phyloP scores from a whole-genome alignment of 1,140 invertebrate species.

The Drosophila yakuba region DNA sequence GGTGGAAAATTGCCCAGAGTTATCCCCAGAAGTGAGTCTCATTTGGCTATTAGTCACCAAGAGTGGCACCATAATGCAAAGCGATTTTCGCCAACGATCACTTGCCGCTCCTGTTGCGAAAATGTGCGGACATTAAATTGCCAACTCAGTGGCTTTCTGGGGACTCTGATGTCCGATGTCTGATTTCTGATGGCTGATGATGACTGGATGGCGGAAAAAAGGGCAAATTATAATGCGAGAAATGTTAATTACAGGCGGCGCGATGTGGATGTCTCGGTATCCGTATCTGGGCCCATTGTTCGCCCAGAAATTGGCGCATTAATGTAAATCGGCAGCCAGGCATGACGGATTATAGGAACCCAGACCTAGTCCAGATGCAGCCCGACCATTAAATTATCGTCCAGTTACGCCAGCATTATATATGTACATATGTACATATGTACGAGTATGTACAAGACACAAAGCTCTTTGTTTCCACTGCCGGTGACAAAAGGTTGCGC shows the following conservation, averaged over 20 bases:
- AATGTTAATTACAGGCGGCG: conserved; percentile 78
- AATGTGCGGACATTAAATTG: conserved; percentile 74
- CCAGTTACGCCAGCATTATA: conserved; percentile 58
- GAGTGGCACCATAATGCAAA: conserved; percentile 39
- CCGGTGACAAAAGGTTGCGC: conserved; percentile 66
- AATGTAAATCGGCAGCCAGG: conserved; percentile 70
- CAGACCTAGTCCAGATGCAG: conserved; percentile 51
- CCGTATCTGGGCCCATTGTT: conserved; percentile 62
- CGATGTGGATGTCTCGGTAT: conserved; percentile 42
- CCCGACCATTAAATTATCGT: conserved; percentile 60
- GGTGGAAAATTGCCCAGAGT: conserved; percentile 6
- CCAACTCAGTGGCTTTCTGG: conserved; percentile 44
- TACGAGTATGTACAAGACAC: conserved; percentile 3
- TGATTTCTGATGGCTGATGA: conserved; percentile 18
- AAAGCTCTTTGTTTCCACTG: conserved; percentile 49
- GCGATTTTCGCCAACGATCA: conserved; percentile 39
- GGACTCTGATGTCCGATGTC: conserved; percentile 16
- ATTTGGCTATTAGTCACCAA: conserved; percentile 61
- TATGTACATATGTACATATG: not conserved
- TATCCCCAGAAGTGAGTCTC: conserved; percentile 16
- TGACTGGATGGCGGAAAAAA: conserved; percentile 60
- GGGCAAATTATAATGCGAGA: conserved; percentile 77
- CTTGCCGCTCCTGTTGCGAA: conserved; percentile 32
- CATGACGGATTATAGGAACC: conserved; percentile 75
- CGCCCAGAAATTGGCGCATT: conserved; percentile 67